A percentile compares a stretch with the other conserved stretches of the same genome.
Conservation (phyloP, 2,888 invertebrate genomes). For the Steinernema scapterisci region DNA sequence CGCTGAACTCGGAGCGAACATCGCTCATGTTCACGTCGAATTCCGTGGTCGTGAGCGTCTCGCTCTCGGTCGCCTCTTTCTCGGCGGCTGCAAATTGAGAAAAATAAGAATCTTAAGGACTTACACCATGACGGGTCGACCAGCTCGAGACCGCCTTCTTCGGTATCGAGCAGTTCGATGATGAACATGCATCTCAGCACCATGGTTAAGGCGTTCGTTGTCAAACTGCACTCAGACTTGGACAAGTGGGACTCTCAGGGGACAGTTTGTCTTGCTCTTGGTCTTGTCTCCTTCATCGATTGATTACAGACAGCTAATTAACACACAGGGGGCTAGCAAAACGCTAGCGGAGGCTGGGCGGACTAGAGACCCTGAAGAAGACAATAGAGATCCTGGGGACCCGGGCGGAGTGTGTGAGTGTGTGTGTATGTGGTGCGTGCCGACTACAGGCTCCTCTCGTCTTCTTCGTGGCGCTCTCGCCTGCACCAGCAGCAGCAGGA, state of each 20-base stretch:
- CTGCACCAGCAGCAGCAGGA: not conserved
- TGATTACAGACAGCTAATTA: conserved; percentile 14
- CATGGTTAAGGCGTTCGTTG: conserved; percentile 46
- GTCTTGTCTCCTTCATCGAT: conserved; percentile 3
- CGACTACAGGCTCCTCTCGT: not conserved
- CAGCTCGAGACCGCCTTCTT: conserved; percentile 67
- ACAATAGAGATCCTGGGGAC: not conserved
- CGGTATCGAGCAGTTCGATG: conserved; percentile 66
- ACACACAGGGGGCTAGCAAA: not conserved
- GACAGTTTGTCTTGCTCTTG: not conserved
- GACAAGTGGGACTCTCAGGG: too few relatives aligned
- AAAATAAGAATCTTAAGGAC: conserved; percentile 38
- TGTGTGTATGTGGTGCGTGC: not conserved
- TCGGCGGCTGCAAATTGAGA: conserved; percentile 52
- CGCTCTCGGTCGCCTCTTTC: conserved; percentile 49
- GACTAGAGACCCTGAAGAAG: not conserved
- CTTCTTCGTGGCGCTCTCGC: not conserved
- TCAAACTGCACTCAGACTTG: not conserved
- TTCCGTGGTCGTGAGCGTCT: conserved; percentile 50
- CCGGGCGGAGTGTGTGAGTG: not conserved
- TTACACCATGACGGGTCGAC: conserved; percentile 68
- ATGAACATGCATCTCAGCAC: conserved; percentile 63
- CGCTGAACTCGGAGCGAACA: conserved; percentile 64
- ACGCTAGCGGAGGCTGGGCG: not conserved
- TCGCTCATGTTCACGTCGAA: conserved; percentile 55